phyloP scores from a whole-genome alignment of 2,797 vertebrate genomes.

The Chaetodon trifasciatus region DNA sequence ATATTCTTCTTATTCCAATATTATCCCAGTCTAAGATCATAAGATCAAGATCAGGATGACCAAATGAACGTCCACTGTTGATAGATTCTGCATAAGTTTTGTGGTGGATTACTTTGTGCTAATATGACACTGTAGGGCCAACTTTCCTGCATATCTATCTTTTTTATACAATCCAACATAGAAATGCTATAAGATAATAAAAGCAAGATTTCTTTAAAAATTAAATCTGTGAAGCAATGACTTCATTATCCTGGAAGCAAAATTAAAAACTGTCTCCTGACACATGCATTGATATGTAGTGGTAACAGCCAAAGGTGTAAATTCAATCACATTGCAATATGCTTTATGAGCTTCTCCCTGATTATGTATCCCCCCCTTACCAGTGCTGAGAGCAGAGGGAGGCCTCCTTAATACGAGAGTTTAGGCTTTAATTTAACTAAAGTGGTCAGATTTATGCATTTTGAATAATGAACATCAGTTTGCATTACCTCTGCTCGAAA shows the following conservation, averaged over 20 bases:
- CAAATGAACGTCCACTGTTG: background rate
- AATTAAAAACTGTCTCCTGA: conserved; percentile 45
- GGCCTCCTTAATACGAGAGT: conserved; percentile 67
- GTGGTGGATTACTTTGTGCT: background rate
- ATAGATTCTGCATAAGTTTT: background rate
- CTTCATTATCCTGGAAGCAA: conserved; percentile 36
- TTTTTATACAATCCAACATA: background rate
- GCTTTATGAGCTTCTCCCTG: conserved; percentile 64
- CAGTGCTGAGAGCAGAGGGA: conserved; percentile 47
- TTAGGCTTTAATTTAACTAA: conserved; percentile 79
- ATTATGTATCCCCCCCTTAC: conserved; percentile 51
- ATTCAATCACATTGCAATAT: conserved; percentile 66
- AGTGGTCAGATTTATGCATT: conserved; percentile 81
- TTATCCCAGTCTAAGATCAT: background rate
- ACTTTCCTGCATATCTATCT: background rate
- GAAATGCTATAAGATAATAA: background rate
- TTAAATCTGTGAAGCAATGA: conserved; percentile 15
- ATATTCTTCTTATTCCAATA: background rate
- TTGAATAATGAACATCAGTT: conserved; percentile 78
- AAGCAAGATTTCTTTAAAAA: conserved; percentile 27
- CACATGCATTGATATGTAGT: conserved; percentile 40
- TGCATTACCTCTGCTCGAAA: conserved; percentile 56
- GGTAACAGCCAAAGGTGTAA: conserved; percentile 60
- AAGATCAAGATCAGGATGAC: background rate
- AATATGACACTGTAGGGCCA: background rate